Conservation (phyloP, 2,888 invertebrate genomes). For the Cheilosia pagana region DNA sequence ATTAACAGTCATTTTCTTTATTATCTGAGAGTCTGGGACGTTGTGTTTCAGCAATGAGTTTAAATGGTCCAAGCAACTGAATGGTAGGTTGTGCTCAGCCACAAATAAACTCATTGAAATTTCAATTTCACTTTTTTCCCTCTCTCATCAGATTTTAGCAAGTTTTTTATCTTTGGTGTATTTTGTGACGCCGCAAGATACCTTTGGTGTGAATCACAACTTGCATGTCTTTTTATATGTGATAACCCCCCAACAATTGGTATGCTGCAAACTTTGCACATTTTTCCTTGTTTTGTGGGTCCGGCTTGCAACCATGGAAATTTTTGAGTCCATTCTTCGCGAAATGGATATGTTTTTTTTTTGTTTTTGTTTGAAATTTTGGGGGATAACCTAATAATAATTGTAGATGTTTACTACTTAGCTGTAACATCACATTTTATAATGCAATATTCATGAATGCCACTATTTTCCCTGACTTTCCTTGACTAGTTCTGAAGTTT, state of each 20-base stretch:
- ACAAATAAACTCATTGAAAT: background rate
- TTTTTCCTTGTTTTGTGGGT: background rate
- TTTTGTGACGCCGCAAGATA: background rate
- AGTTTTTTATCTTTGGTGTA: background rate
- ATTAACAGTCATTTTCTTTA: background rate
- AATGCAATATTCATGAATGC: too few species aligned
- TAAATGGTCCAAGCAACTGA: conserved; percentile 9
- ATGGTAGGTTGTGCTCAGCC: conserved; percentile 1
- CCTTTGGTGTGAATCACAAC: background rate
- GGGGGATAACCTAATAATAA: background rate
- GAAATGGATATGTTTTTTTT: too few species aligned
- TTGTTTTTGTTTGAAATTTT: background rate
- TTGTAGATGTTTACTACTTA: too few species aligned
- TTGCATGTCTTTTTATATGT: background rate
- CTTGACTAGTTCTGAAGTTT: too few species aligned
- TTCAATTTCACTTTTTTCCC: background rate
- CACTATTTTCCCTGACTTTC: too few species aligned
- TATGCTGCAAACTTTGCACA: background rate
- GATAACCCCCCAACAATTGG: background rate
- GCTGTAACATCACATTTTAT: too few species aligned
- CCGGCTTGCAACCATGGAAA: background rate
- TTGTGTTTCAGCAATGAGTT: conserved; percentile 12
- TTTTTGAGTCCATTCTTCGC: background rate
- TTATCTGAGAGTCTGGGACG: background rate
- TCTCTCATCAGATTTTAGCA: background rate